A percentile compares a stretch with the other conserved stretches of the same genome.
These are phyloP conservation scores for Mythimna pallens DNA, from an alignment of 2,888 invertebrate species.

Conservation along the genomic window DNA sequence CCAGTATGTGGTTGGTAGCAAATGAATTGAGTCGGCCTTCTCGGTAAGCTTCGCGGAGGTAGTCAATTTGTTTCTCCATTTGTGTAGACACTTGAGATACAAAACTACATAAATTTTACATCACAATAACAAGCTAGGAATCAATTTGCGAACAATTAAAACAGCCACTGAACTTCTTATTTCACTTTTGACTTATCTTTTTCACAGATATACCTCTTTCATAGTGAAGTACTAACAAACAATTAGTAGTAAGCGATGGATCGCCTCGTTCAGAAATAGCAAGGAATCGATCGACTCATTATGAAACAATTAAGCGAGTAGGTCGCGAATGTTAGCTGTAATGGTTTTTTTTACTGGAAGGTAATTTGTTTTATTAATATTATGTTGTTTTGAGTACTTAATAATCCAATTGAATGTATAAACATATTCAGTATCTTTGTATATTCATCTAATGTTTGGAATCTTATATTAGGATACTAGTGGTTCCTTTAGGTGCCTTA, in stretches of 20 bases:
- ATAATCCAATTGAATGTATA: background rate
- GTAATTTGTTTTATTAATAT: conserved; percentile 2
- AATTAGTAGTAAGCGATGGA: conserved; percentile 52
- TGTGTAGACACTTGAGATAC: too few species aligned
- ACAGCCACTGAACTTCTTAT: too few species aligned
- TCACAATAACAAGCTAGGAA: too few species aligned
- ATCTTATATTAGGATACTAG: too few species aligned
- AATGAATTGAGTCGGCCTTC: too few species aligned
- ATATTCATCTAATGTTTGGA: too few species aligned
- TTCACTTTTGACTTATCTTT: background rate
- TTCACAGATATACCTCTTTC: conserved; percentile 36
- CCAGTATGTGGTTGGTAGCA: too few species aligned
- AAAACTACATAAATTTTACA: too few species aligned
- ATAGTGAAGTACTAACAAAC: conserved; percentile 35
- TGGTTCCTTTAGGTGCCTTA: too few species aligned
- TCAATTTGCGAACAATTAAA: too few species aligned
- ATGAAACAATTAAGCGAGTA: conserved; percentile 81
- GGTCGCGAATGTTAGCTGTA: conserved; percentile 67
- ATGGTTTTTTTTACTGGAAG: conserved; percentile 2
- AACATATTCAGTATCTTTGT: background rate
- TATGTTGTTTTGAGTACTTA: background rate
- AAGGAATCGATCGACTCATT: conserved; percentile 81
- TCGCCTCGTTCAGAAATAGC: conserved; percentile 75
- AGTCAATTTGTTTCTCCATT: too few species aligned
- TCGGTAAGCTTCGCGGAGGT: too few species aligned